These are phyloP conservation scores for Chaetodon auriga DNA, from an alignment of 2,113 vertebrate genomes.

Conservation along the genomic window DNA sequence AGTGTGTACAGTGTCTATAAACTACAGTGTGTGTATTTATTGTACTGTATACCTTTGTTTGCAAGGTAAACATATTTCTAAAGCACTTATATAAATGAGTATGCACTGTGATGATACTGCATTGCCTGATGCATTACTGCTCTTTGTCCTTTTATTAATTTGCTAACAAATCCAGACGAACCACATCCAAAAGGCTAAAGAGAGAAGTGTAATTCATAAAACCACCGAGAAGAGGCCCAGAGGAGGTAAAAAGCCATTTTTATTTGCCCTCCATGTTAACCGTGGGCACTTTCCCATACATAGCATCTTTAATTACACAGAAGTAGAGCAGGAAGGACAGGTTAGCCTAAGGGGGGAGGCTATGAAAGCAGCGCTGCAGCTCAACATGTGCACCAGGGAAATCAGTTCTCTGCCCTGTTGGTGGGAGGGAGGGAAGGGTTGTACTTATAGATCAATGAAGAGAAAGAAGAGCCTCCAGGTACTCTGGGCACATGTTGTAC, in stretches of 20 bases:
- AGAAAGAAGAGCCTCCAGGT: slow-evolving; percentile 70
- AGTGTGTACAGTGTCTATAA: slow-evolving; percentile 9
- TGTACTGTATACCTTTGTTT: slow-evolving; percentile 12
- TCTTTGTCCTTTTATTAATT: slow-evolving; percentile 63
- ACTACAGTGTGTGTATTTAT: slow-evolving; percentile 15
- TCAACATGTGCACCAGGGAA: slow-evolving; percentile 77
- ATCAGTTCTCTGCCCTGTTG: slow-evolving; percentile 74
- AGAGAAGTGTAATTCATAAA: slow-evolving; percentile 69
- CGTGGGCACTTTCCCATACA: slow-evolving; percentile 76
- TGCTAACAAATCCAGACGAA: slow-evolving; percentile 56
- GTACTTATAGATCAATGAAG: slow-evolving; percentile 79
- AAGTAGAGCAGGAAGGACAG: slow-evolving; percentile 78
- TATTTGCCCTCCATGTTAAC: slow-evolving; percentile 77
- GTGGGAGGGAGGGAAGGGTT: slow-evolving; percentile 71
- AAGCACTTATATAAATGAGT: slow-evolving; percentile 29
- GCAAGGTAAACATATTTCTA: slow-evolving; percentile 44
- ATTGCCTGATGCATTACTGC: slow-evolving; percentile 29
- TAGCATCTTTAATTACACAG: slow-evolving; percentile 81
- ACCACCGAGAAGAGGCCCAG: slow-evolving; percentile 59
- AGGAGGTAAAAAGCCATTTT: slow-evolving; percentile 70
- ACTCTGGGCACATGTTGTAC: slow-evolving; percentile 58
- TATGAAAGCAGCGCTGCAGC: slow-evolving; percentile 67
- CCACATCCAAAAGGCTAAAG: slow-evolving; percentile 63
- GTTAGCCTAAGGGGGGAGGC: slow-evolving; percentile 73
- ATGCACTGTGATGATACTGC: slow-evolving; percentile 30